Base-by-base conservation (phyloP, 1,140 invertebrate genomes). In the Homalodisca vitripennis region DNA sequence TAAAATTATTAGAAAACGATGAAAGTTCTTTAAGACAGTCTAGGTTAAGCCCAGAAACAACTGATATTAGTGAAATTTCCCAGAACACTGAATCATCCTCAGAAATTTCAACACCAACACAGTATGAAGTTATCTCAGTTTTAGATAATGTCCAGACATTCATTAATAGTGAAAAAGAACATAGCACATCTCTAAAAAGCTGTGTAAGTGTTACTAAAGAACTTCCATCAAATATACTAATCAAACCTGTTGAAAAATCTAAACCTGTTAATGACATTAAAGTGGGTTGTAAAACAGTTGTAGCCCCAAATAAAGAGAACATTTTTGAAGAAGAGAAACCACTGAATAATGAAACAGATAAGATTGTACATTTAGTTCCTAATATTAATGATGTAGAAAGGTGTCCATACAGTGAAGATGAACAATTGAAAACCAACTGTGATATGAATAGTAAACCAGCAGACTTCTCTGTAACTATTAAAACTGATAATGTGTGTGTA, bases 61-160 rank as follows among this genome's bases (percentile, higher is more conserved):
- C 55, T 27, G 55, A 60, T 13, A 30, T 27, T 6, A 60, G 55
- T n/a, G 55, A 60, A 13, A 27, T 26, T 6, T 22, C 14, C 55
- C 55, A 60, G 27, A 60, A 26, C 22, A 53, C 48, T 3, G 48
- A 53, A 24, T 60, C 55, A 2, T 60, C 55, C 6, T 60, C 55
- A 3, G 55, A 60, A 60, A 60, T 24, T 13, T 60, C 55, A 26
- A 60, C 55, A 60, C 55, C 55, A 24, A 60, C 55, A 27, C 55
- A 60, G 55, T 60, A 60, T 29, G 55, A 60, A 29, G 55, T 51
- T 3, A 20, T 51, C n/a, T 22, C n/a, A n/a, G n/a, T n/a, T n/a
- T n/a, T n/a, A n/a, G n/a, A n/a, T n/a, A n/a, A 51, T 12, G 48
- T 60, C 14, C 14, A 29, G 26, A 30, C 27, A n/a, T 60, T 60